Base-by-base conservation (phyloP, 2,888 invertebrate genomes). In the Eupithecia abbreviata region DNA sequence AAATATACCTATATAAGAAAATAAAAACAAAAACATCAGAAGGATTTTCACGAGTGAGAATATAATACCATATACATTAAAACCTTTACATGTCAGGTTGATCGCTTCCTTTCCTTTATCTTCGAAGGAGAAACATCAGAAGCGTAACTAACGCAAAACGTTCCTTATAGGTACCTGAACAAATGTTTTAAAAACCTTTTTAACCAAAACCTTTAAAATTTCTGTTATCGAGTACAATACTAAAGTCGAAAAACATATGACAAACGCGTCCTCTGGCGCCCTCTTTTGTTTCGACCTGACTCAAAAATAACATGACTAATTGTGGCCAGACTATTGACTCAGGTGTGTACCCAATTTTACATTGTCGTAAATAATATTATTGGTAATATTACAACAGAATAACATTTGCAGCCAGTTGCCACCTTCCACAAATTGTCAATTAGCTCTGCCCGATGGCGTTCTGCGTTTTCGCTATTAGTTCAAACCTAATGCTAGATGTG, bases 371-470 rank as follows among this genome's bases (percentile, higher is more conserved):
- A 62, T 55, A 55, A 55, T 58, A 58, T 62, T 62, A 30, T 62
- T 30, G 62, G 62, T 62, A 30, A 62, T 62, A 62, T 62, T 62
- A 30, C 62, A 12, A 62, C 12, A 62, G 18, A 67, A 42, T 67
- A 67, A 6, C n/a, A 62, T 62, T 62, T 62, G 30, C 30, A 62
- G 30, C 62, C 30, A 62, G 42, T 71, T 30, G 49, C 68, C 70
- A 71, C 73, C 55, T 73, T 66, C 51, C 73, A 45, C 55, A 73
- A 71, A 73, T 73, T 71, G 76, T 65, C 76, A 76, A 76, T 76
- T 76, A 76, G 65, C 51, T 73, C 10, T 62, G 65, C 42, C 66
- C 55, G 45, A 43, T 66, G 73, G 73, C 65, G 55, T 45, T 66
- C 18, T 13, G 62, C 45, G 30, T 51, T 62, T 49, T 75, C 67